A percentile compares a stretch with the other conserved stretches of the same genome.
Evolutionary conservation across 2,113 vertebrate genomes (phyloP).

Genomic region (Peucedramus taeniatus): DNA sequence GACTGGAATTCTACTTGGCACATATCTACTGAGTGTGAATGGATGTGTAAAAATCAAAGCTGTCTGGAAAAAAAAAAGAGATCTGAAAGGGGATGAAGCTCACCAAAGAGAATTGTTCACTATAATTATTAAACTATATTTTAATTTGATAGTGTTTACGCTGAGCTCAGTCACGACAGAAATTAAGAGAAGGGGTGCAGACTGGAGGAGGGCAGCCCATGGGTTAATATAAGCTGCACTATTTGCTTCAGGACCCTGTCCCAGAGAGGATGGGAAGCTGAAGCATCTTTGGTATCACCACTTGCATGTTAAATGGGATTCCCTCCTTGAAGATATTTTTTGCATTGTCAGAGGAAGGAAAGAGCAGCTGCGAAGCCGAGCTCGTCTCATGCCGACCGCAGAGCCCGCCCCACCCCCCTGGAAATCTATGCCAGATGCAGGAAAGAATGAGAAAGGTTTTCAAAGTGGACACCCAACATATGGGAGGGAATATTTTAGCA

Average conservation of each 20-base stretch:
- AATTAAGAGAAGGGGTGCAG: not conserved
- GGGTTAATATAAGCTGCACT: slow-evolving; percentile 1
- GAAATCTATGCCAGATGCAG: slow-evolving; percentile 73
- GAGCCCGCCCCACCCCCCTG: slow-evolving; percentile 33
- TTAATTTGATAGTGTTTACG: not conserved
- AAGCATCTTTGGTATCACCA: slow-evolving; percentile 20
- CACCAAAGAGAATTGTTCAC: not conserved
- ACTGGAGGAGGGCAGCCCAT: not conserved
- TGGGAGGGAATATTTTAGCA: not conserved
- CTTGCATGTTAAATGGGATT: slow-evolving; percentile 64
- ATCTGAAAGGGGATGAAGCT: not conserved
- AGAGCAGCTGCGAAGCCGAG: slow-evolving; percentile 50
- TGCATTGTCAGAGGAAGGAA: slow-evolving; percentile 66
- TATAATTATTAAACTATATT: not conserved
- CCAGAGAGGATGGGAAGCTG: slow-evolving; percentile 32
- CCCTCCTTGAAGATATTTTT: slow-evolving; percentile 70
- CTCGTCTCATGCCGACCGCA: slow-evolving; percentile 52
- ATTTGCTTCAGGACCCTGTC: slow-evolving; percentile 36
- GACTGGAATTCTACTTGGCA: not conserved
- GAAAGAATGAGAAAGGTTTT: slow-evolving; percentile 57
- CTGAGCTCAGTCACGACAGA: not conserved
- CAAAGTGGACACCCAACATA: slow-evolving; percentile 55
- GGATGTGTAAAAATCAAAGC: not conserved
- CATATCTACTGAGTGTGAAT: not conserved
- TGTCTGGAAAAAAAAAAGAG: not conserved